These are phyloP conservation scores for Champsocephalus gunnari DNA, from an alignment of 2,797 vertebrate species.

Conservation along the genomic window DNA sequence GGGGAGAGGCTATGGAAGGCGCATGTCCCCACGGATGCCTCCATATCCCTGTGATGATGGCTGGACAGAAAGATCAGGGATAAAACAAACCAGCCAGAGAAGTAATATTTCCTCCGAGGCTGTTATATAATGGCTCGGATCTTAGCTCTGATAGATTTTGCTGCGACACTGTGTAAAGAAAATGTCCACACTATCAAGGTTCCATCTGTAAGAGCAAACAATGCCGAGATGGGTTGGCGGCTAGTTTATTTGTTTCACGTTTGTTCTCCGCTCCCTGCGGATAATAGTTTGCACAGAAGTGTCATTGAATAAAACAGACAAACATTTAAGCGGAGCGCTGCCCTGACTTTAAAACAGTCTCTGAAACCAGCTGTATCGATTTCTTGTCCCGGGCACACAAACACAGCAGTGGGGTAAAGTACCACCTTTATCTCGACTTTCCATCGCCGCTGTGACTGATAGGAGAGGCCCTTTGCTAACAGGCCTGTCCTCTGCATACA, in stretches of 20 bases:
- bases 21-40: conserved; percentile 65
- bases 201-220: conserved; percentile 83
- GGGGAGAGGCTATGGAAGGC: conserved; percentile 61
- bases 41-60: conserved; percentile 72
- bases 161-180: conserved; percentile 75
- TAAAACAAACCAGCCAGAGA: conserved; percentile 77
- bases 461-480: conserved; percentile 71
- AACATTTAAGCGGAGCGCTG: conserved; percentile 84
- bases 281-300: conserved; percentile 84
- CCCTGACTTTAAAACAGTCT: conserved; percentile 85
- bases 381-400: conserved; percentile 84
- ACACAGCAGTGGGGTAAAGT: conserved; percentile 77
- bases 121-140: conserved; percentile 81
- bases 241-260: conserved; percentile 85
- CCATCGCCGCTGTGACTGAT: conserved; percentile 80
- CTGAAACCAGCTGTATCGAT: conserved; percentile 82
- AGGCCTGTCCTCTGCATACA: conserved; percentile 70
- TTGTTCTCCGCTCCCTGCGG: conserved; percentile 78
- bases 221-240: conserved; percentile 65
- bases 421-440: conserved; percentile 82
- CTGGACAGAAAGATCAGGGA: conserved; percentile 80
- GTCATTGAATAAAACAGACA: conserved; percentile 88
- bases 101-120: conserved; percentile 81
- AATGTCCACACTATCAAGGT: conserved; percentile 77
- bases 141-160: conserved; percentile 78